phyloP scores from a whole-genome alignment of 2,797 vertebrate genomes.

The Mallotus villosus region DNA sequence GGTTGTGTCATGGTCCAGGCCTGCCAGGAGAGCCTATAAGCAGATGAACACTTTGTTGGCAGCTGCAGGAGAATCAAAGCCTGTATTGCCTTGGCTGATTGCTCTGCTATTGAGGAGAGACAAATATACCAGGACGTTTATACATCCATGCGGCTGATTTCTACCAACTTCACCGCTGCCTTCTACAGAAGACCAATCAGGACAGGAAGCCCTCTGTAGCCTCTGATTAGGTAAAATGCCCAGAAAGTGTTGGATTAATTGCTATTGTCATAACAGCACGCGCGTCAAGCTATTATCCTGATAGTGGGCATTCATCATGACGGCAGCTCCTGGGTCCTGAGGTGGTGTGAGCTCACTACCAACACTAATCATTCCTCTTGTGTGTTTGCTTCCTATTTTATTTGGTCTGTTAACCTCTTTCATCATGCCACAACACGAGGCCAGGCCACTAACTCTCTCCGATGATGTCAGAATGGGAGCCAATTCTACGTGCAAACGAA shows the following conservation, averaged over 20 bases:
- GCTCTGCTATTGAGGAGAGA: slow-evolving; percentile 21
- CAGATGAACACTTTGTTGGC: slow-evolving; percentile 27
- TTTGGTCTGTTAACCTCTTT: neutral
- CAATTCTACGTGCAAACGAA: too few species aligned
- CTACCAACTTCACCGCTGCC: neutral
- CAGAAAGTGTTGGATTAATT: slow-evolving; percentile 5
- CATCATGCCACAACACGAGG: too few species aligned
- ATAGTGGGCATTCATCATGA: slow-evolving; percentile 3
- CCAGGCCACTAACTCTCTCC: too few species aligned
- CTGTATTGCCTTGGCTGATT: slow-evolving; percentile 42
- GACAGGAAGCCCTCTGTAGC: neutral
- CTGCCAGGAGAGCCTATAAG: neutral
- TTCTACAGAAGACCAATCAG: neutral
- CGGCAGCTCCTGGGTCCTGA: neutral
- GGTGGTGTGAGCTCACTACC: neutral
- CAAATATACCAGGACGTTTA: neutral
- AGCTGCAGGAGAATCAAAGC: slow-evolving; percentile 41
- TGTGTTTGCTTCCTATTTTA: slow-evolving; percentile 3
- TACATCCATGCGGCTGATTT: too few species aligned
- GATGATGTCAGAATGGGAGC: too few species aligned
- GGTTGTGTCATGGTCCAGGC: neutral
- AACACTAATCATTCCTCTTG: slow-evolving; percentile 13
- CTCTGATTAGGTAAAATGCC: neutral
- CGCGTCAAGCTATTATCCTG: slow-evolving; percentile 7
- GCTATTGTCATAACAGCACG: slow-evolving; percentile 6